phyloP scores from a whole-genome alignment of 2,888 invertebrate genomes.

The Smittia aterrima region DNA sequence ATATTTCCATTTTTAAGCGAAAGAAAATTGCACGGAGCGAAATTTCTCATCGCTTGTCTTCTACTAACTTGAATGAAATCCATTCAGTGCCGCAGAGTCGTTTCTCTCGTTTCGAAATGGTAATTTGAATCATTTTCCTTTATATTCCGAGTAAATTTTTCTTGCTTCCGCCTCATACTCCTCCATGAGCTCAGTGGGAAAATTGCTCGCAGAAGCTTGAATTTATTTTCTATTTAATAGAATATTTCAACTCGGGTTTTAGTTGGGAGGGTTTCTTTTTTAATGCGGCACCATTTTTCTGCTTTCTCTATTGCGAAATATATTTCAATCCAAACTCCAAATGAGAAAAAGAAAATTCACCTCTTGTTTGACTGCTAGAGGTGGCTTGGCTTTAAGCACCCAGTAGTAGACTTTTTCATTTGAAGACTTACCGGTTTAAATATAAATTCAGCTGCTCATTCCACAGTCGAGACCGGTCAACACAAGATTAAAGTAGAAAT shows the following conservation, averaged over 20 bases:
- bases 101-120: not conserved
- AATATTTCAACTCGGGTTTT: not conserved
- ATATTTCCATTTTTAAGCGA: not conserved
- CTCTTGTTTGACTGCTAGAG: not conserved
- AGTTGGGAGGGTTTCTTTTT: not conserved
- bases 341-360: not conserved
- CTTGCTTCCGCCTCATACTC: not conserved
- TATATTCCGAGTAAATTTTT: not conserved
- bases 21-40: slow-evolving; percentile 6
- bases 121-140: slow-evolving; percentile 20
- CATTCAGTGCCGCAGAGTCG: not conserved
- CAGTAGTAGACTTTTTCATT: too few relatives aligned
- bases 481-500: too few relatives aligned
- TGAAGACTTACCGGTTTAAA: too few relatives aligned
- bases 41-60: not conserved
- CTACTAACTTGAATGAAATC: not conserved
- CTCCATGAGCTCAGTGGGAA: not conserved
- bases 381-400: not conserved
- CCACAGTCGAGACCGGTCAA: too few relatives aligned
- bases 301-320: not conserved
- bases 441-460: too few relatives aligned
- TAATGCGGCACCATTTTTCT: not conserved
- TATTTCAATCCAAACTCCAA: not conserved
- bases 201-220: not conserved
- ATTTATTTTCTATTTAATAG: slow-evolving; percentile 1